Evolutionary conservation across 2,888 invertebrate genomes (phyloP).

Genomic region (Mactromeris polynyma): DNA sequence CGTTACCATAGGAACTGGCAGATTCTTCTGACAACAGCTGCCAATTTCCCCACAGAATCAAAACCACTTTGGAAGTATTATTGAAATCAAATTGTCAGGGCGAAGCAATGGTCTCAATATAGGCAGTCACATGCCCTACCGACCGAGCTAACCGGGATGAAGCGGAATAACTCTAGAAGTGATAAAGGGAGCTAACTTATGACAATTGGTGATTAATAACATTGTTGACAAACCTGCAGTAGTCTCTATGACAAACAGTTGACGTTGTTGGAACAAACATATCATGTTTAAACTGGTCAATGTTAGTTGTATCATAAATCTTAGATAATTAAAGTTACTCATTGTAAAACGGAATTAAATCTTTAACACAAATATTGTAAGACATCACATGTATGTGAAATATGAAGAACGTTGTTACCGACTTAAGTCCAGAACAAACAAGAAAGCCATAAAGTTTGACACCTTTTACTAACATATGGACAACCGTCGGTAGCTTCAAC

Average conservation of each 20-base stretch:
- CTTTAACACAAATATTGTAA: constrained; percentile 1
- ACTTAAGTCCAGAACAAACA: background rate
- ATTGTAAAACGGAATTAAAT: background rate
- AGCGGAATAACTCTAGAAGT: too few relatives aligned
- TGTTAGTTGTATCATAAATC: background rate
- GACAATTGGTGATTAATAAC: too few relatives aligned
- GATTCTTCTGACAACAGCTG: too few relatives aligned
- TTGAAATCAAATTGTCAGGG: too few relatives aligned
- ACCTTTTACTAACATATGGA: background rate
- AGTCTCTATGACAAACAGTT: background rate
- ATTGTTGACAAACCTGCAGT: too few relatives aligned
- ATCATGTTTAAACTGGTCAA: background rate
- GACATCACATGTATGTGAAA: background rate
- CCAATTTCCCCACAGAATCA: too few relatives aligned
- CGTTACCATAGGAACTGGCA: too few relatives aligned
- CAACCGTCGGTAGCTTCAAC: background rate
- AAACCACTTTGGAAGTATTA: too few relatives aligned
- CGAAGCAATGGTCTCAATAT: too few relatives aligned
- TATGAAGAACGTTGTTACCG: background rate
- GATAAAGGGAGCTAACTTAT: too few relatives aligned
- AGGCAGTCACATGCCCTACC: too few relatives aligned
- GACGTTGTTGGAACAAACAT: background rate
- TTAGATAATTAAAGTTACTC: background rate
- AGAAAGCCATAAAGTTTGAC: background rate
- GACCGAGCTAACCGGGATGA: too few relatives aligned